Evolutionary conservation across 1,140 invertebrate species (phyloP).

Genomic region (Triops longicaudatus): DNA sequence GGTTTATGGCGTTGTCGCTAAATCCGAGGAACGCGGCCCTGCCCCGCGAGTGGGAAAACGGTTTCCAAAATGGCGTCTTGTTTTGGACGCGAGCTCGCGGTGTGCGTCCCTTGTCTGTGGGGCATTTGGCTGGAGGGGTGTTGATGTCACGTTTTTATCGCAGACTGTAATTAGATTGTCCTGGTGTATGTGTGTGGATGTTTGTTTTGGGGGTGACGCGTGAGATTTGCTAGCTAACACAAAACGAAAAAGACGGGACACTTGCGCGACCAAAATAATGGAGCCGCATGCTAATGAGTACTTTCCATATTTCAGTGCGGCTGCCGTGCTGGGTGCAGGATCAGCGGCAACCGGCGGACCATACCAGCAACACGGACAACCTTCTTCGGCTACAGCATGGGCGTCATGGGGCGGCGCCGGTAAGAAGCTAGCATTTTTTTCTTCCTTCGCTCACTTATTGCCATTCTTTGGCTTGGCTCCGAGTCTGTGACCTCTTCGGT

Average conservation of each 20-base stretch:
- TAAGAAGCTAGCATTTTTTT: not conserved
- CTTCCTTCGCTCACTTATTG: not conserved
- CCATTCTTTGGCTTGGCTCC: not conserved
- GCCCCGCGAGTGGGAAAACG: not conserved
- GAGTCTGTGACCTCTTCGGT: not conserved
- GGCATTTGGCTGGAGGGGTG: not conserved
- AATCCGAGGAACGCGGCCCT: not conserved
- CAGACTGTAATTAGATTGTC: not conserved
- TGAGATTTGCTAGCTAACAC: not conserved
- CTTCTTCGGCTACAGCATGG: not conserved
- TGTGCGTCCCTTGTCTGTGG: not conserved
- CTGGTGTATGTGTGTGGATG: not conserved
- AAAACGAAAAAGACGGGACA: not conserved
- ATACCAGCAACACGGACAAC: not conserved
- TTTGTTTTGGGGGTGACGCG: not conserved
- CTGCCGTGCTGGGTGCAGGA: slow-evolving; percentile 2
- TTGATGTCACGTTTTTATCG: not conserved
- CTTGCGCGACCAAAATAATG: not conserved
- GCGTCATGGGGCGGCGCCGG: slow-evolving; percentile 12
- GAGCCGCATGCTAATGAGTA: slow-evolving; percentile 1
- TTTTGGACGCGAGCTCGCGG: not conserved
- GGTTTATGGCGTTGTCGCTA: not conserved
- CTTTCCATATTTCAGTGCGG: slow-evolving; percentile 10
- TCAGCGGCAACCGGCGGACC: not conserved
- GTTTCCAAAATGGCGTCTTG: not conserved